Base-by-base conservation (phyloP, 2,888 invertebrate genomes). In the Drosophila atripex region DNA sequence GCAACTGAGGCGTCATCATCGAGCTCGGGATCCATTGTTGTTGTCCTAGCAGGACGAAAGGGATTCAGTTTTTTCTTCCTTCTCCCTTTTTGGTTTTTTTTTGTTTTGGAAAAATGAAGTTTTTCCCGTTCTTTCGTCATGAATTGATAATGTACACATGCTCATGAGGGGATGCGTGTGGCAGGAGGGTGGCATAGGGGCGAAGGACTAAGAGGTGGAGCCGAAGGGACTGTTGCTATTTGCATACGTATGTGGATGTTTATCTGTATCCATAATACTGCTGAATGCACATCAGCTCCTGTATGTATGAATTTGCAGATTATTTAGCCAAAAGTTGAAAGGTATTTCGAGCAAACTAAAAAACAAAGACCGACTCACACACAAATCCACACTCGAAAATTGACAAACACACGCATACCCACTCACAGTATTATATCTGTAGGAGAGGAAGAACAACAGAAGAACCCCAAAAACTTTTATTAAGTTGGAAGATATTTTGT, bases 121-220 rank as follows among this genome's bases (percentile, higher is more conserved):
- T 87, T 84, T 84, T 82, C 38, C 65, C 64, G 52, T 64, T 64
- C 79, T 78, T 78, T 85, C 72, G 83, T 82, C 84, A 84, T 84
- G 84, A 84, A 84, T 84, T 84, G 84, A 84, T 84, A 84, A 84
- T 87, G 87, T 85, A 84, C 85, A 82, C 82, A 84, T 85, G 87
- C 77, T 87, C 83, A 76, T 78, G 76, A 77, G 65, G 68, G 70
- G 54, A 55, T 60, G 60, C 53, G 55, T 54, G 52, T 28, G 57
- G 16, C 52, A 39, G 84, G 9, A 39, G 84, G 9, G 16, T 12
- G 35, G 46, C 38, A 23, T 14, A 38, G 2, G 30, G 57, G 16
- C 50, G n/a, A 55, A 30, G 18, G 43, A 25, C 30, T 52, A 4
- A 43, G 28, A 16, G 32, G 54, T 11, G 7, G 11, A 30, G 47